Base-by-base conservation (phyloP, 37 sponge, comb jelly and placozoan genomes). In the Theonella swinhoei region DNA sequence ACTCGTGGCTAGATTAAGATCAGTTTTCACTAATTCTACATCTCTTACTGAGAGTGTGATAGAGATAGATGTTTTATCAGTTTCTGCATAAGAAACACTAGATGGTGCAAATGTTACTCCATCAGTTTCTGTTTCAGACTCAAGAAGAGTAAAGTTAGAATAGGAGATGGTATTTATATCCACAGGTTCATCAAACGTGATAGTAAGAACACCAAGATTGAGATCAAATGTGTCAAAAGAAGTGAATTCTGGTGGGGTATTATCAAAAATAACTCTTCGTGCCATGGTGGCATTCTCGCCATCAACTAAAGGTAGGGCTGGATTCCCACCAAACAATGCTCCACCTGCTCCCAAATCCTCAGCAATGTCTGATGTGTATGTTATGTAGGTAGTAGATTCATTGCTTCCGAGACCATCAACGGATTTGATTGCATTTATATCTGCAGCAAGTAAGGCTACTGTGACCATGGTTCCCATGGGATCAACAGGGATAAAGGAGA, bases 161-260 rank as follows among this genome's bases (percentile, higher is more conserved):
- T 72, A 85, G 24, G 70, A 72, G 36, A 95, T 31, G 59, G 89
- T 91, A n/a, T 38, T 36, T 1, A 75, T 54, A 30, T 91, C 77
- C 11, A 95, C 95, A 32, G 92, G 89, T 72, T 96, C 91, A 42
- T 78, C 64, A 66, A 93, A 96, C 1, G 84, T 61, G 24, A 96
- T 42, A 1, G 82, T 84, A 19, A 96, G 35, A 19, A 77, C 62
- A 33, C 97, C 94, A 36, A 42, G 62, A 39, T 96, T 83, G 38
- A 96, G 47, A 59, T 96, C 94, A 35, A 96, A 74, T 30, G 82
- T 29, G 17, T 85, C 68, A 58, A 84, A 96, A 7, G 58, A 69
- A 3, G 72, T 68, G 26, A 86, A 79, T 20, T 32, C 19, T 25
- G 97, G 97, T 36, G 92, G 80, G 7, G 87, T 82, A 4, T 83